Evolutionary conservation across 2,888 invertebrate species (phyloP).

Genomic region (Euzetes globulus): DNA sequence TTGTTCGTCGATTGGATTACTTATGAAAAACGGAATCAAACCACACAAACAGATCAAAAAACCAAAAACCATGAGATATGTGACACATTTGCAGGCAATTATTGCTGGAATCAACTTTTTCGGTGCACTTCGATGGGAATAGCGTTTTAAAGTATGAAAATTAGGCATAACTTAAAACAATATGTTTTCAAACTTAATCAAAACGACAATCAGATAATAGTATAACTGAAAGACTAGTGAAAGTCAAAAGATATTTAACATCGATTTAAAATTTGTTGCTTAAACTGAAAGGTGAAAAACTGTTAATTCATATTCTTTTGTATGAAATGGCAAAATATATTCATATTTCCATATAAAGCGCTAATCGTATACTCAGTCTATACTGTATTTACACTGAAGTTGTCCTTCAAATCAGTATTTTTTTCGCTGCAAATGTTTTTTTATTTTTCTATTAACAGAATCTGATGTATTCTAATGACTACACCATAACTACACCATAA

Average conservation of each 20-base stretch:
- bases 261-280: neutral
- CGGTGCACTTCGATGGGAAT: constrained; percentile 9
- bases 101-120: constrained; percentile 9
- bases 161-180: neutral
- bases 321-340: neutral
- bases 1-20: neutral
- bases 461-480: neutral
- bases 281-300: neutral
- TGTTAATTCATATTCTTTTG: neutral
- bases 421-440: neutral
- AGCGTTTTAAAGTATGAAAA: constrained; percentile 4
- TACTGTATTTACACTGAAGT: neutral
- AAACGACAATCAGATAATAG: too few relatives aligned
- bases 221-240: neutral
- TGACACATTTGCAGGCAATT: constrained; percentile 7
- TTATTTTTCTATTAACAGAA: neutral
- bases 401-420: neutral
- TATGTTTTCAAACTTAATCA: too few relatives aligned
- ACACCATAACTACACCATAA: too few relatives aligned
- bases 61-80: neutral
- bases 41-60: neutral
- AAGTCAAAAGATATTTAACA: neutral
- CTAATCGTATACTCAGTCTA: too few relatives aligned
- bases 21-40: neutral
- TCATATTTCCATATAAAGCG: neutral